Base-by-base conservation (phyloP, 1,140 invertebrate genomes). In the Phortica variegata region DNA sequence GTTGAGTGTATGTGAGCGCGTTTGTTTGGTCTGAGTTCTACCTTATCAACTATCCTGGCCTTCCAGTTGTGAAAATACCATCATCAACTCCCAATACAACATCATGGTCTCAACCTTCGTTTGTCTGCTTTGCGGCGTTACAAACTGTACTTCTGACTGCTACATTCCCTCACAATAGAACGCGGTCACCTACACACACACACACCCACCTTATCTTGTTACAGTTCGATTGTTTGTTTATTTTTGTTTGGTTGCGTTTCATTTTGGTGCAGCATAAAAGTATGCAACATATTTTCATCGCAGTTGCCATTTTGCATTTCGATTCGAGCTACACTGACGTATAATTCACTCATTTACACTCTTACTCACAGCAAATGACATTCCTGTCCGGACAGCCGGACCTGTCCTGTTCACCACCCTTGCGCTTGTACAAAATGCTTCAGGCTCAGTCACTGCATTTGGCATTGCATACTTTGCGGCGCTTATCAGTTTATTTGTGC, bases 401-500 rank as follows among this genome's bases (percentile, higher is more conserved):
- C 21, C 36, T 7, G 13, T 23, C 34, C 21, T 15, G 19, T 19
- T 29, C 20, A 5, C 3, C 16, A n/a, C 18, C 18, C 12, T 36
- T 36, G 39, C 29, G 19, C 53, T 62, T 62, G 60, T 62, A n/a
- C n/a, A n/a, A n/a, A n/a, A n/a, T 62, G 52, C 62, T 62, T 47
- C 60, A 59, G 60, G 39, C 60, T 44, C n/a, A n/a, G n/a, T n/a
- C n/a, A n/a, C n/a, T n/a, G n/a, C n/a, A n/a, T n/a, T n/a, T n/a
- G 5, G 23, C 23, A 10, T 26, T 26, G 23, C 23, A 26, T 26
- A 26, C 23, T 26, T 26, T 26, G 5, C 23, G 47, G 51, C 60
- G 60, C 60, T 63, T 63, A 63, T 63, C 60, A 63, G 60, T 63
- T 63, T 63, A 59, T 63, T 63, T 63, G 58, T 53, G 56, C 47